Evolutionary conservation across 2,888 invertebrate species (phyloP).

Genomic region (Odontocerum albicorne): DNA sequence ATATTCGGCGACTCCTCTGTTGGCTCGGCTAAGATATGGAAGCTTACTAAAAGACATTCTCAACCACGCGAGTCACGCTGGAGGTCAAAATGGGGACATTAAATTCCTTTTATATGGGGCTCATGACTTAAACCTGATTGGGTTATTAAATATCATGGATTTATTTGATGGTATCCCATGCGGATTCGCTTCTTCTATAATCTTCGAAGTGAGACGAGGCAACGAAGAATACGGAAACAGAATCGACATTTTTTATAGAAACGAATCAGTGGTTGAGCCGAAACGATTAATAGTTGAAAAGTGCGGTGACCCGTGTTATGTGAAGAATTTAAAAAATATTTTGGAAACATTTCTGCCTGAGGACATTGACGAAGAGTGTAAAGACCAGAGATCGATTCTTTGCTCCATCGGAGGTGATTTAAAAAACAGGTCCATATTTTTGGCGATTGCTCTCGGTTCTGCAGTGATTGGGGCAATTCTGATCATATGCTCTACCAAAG

Average conservation of each 20-base stretch:
- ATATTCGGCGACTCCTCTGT: conserved; percentile 9
- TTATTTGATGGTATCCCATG: conserved; percentile 23
- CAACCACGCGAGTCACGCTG: conserved; percentile 4
- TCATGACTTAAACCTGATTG: conserved; percentile 29
- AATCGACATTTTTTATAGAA: conserved; percentile 23
- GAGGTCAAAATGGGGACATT: not conserved
- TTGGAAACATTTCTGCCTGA: conserved; percentile 15
- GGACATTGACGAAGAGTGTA: conserved; percentile 24
- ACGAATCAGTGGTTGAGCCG: conserved; percentile 9
- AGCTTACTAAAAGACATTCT: conserved; percentile 22
- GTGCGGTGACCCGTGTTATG: conserved; percentile 22
- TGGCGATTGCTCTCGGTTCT: no score
- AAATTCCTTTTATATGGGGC: conserved; percentile 26
- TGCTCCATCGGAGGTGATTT: no score
- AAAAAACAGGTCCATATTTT: no score
- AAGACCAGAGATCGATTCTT: no score
- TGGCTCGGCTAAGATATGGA: conserved; percentile 26
- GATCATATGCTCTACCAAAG: no score
- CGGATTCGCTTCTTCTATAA: conserved; percentile 26
- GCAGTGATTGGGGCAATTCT: no score
- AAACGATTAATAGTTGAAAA: not conserved
- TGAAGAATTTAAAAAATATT: conserved; percentile 12
- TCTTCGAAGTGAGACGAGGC: conserved; percentile 25
- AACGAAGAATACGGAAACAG: not conserved
- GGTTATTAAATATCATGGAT: conserved; percentile 22